Base-by-base conservation (phyloP, 2,113 vertebrate genomes). In the Lethenteron reissneri region DNA sequence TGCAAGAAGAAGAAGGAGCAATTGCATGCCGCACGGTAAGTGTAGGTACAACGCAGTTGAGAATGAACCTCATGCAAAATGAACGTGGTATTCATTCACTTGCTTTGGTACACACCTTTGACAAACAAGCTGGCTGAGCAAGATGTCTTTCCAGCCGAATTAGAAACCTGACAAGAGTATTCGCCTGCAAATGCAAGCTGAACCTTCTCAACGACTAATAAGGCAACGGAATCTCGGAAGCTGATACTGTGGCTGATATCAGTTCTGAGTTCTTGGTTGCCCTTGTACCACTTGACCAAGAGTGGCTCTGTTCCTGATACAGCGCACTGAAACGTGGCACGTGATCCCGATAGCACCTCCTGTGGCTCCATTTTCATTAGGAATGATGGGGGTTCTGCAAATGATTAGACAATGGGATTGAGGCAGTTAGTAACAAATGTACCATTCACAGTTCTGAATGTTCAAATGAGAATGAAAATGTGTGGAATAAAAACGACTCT, bases 251-350 rank as follows among this genome's bases (percentile, higher is more conserved):
- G n/a, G 25, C n/a, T 68, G 9, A n/a, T 68, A 25, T 25, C 25
- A 17, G 64, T n/a, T 68, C 25, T 68, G 64, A 68, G n/a, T 68
- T 68, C 64, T 25, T 68, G 64, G 9, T 68, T 25, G 25, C 25
- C 64, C 25, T 68, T 68, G 64, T 68, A 68, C 64, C 64, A 68
- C 64, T 68, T 68, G 64, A 68, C 25, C n/a, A 25, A 17, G 25
- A 68, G 64, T 10, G 64, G 64, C 25, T 68, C 64, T 10, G n/a
- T 68, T 68, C 64, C 64, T 17, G n/a, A 25, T 17, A 68, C 64
- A 68, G 25, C 10, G 9, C n/a, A 17, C 25, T 68, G n/a, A 68
- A 68, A 68, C 64, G n/a, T n/a, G 25, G 64, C 64, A 11, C 9
- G 25, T 68, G 64, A 68, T 25, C 25, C 25, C n/a, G 64, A 25